Evolutionary conservation across 2,888 invertebrate genomes (phyloP).

Genomic region (Malthinus flaveolus): DNA sequence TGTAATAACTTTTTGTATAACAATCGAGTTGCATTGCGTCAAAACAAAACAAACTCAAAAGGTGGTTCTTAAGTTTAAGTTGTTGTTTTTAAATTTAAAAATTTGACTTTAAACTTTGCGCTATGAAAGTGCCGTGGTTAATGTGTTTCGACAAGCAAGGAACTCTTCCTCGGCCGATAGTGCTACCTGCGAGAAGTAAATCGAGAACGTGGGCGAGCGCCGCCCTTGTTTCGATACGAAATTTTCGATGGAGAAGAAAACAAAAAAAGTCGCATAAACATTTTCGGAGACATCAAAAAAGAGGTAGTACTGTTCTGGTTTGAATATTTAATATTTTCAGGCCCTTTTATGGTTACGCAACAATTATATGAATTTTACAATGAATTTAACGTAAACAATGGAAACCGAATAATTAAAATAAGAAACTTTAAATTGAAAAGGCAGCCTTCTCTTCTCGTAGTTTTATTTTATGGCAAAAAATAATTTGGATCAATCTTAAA

Average conservation of each 20-base stretch:
- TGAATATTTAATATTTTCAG: too few species aligned
- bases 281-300: constrained; percentile 1
- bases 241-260: constrained; percentile 16
- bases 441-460: too few species aligned
- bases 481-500: too few species aligned
- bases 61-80: not conserved
- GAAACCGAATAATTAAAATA: not conserved
- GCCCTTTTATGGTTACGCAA: too few species aligned
- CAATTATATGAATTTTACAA: too few species aligned
- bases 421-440: too few species aligned
- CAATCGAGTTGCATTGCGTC: not conserved
- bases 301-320: not conserved
- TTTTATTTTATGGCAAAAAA: too few species aligned
- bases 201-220: constrained; percentile 13
- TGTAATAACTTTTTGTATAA: not conserved
- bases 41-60: constrained; percentile 3
- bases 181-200: constrained; percentile 7
- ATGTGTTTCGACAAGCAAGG: constrained; percentile 36
- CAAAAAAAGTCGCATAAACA: constrained; percentile 2
- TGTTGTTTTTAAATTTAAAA: not conserved
- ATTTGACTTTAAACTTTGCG: constrained; percentile 1
- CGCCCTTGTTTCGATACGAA: constrained; percentile 16
- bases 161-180: constrained; percentile 21
- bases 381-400: too few species aligned
- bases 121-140: constrained; percentile 45